These are phyloP conservation scores for Drosophila asahinai DNA, from an alignment of 1,140 invertebrate genomes.

Conservation along the genomic window DNA sequence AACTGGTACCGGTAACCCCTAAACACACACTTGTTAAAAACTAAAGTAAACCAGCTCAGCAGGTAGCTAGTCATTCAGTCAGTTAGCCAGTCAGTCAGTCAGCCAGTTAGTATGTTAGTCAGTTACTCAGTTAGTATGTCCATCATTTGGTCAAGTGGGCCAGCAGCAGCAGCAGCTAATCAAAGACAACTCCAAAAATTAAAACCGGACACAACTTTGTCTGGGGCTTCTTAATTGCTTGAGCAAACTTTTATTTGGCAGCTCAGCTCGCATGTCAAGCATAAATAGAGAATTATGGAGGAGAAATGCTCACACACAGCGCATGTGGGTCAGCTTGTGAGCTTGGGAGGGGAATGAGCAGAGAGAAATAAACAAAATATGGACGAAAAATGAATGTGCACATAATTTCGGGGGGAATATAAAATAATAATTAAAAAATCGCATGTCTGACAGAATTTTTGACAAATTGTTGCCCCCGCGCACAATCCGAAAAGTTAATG, in stretches of 20 bases:
- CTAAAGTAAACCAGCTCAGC: conserved; percentile 78
- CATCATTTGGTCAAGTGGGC: conserved; percentile 47
- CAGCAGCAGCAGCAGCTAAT: conserved; percentile 54
- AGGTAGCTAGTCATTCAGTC: conserved; percentile 51
- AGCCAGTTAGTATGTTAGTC: conserved; percentile 6
- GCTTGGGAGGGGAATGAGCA: neutral
- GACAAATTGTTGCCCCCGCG: conserved; percentile 75
- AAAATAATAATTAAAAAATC: conserved; percentile 76
- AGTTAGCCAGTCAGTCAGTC: conserved; percentile 36
- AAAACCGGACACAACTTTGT: conserved; percentile 53
- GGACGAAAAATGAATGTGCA: conserved; percentile 34
- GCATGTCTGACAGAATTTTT: conserved; percentile 77
- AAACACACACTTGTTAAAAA: conserved; percentile 46
- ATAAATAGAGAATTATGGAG: conserved; percentile 54
- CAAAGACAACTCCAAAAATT: conserved; percentile 63
- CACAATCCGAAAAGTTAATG: conserved; percentile 74
- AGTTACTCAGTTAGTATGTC: conserved; percentile 28
- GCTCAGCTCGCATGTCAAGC: conserved; percentile 44
- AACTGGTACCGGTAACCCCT: conserved; percentile 64
- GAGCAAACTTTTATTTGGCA: conserved; percentile 41
- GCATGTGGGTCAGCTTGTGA: conserved; percentile 48
- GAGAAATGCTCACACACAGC: conserved; percentile 14
- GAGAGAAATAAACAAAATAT: conserved; percentile 25
- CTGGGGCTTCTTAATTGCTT: conserved; percentile 52
- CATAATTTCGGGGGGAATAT: conserved; percentile 28